Evolutionary conservation across 30 jellyfish, hydroid and myxozoan genomes (phyloP).

Genomic region (Aurelia coerulea): DNA sequence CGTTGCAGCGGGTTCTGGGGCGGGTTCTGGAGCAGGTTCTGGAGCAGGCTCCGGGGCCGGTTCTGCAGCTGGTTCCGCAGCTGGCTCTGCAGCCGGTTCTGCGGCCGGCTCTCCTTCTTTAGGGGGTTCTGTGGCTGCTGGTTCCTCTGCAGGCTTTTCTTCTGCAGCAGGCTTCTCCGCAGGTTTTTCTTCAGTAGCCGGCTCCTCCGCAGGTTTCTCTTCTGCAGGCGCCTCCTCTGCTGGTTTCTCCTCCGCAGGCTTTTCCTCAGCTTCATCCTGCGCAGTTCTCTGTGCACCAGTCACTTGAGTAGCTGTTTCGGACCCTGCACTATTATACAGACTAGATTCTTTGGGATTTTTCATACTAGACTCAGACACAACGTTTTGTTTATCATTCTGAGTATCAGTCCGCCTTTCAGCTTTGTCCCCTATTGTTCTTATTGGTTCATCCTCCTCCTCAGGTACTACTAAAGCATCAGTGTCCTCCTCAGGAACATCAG

Average conservation of each 20-base stretch:
- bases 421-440: conserved; percentile 39
- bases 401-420: conserved; percentile 50
- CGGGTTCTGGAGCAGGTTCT: not conserved
- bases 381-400: not conserved
- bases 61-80: not conserved
- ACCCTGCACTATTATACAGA: not conserved
- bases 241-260: conserved; percentile 12
- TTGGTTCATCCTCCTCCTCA: conserved; percentile 60
- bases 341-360: not conserved
- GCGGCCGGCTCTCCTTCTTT: conserved; percentile 19
- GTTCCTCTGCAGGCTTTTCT: conserved; percentile 25
- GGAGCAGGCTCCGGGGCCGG: not conserved
- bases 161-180: conserved; percentile 30
- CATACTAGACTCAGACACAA: conserved; percentile 35
- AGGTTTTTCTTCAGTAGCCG: conserved; percentile 43
- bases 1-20: not conserved
- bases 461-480: conserved; percentile 66
- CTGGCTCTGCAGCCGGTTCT: conserved; percentile 7
- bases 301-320: conserved; percentile 13
- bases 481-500: conserved; percentile 80
- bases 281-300: conserved; percentile 38
- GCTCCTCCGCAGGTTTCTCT: conserved; percentile 43
- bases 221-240: conserved; percentile 29
- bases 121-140: conserved; percentile 18
- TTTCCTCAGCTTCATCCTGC: conserved; percentile 43